Base-by-base conservation (phyloP, 1,140 invertebrate genomes). In the Bombus turneri region DNA sequence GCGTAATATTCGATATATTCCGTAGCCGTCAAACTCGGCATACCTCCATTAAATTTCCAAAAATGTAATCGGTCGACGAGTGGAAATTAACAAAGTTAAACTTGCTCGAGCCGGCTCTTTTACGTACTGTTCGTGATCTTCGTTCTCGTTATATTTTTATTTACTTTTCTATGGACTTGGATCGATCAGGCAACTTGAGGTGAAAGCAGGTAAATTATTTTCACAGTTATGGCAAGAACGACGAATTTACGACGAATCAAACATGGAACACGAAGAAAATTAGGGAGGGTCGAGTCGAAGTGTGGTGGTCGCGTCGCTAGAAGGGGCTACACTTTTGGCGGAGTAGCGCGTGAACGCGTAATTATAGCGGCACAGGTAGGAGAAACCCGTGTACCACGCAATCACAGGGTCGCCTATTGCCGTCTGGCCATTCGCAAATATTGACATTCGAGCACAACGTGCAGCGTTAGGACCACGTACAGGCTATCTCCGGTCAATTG, bases 341-440 rank as follows among this genome's bases (percentile, higher is more conserved):
- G 22, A 2, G 6, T 28, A 25, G 31, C 37, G 47, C 71, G 53
- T 28, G 34, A 43, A 43, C 77, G n/a, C 39, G 77, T 68, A 68
- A 79, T 79, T 74, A 74, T 39, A 8, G 57, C 12, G 53, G 1
- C 31, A 28, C 59, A 71, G 18, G 22, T 5, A 37, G 22, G 34
- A 28, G 41, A 22, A 15, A n/a, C 34, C 39, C 41, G 13, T n/a
- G 66, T 41, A 47, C 68, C 75, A 59, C 68, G 80, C 86, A 85
- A 59, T 73, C 62, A 74, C 69, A 22, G 31, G 34, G 28, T 25
- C 34, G 47, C 37, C 82, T 31, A 78, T 85, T 85, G 78, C 69
- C 66, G 76, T 85, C 84, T 83, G 81, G 43, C 57, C 77, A 87
- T 74, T 84, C 83, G 81, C 88, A 90, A 90, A 91, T 90, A 91